Conservation (phyloP, 2,797 vertebrate genomes). For the Pelobates cultripes region DNA sequence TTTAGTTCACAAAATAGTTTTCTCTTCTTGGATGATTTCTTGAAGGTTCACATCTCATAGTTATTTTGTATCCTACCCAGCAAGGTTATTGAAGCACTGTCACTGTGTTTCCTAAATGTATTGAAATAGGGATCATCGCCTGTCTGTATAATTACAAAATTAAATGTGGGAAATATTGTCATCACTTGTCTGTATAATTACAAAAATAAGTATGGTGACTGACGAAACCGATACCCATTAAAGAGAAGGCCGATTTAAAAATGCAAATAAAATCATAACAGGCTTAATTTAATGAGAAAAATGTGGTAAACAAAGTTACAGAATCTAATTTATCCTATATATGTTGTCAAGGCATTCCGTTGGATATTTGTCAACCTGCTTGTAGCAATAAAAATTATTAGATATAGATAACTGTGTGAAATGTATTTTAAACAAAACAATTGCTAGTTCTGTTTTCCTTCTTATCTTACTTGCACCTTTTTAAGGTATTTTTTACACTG, state of each 20-base stretch:
- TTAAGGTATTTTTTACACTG: no score
- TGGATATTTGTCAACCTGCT: no score
- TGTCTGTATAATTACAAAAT: neutral
- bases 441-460: no score
- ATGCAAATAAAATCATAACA: constrained; percentile 5
- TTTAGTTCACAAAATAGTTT: constrained; percentile 18
- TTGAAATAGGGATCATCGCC: constrained; percentile 1
- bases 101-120: neutral
- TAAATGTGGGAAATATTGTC: no score
- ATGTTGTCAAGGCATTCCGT: neutral
- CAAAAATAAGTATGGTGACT: no score
- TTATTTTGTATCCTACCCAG: neutral
- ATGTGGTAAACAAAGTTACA: constrained; percentile 32
- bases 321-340: constrained; percentile 34
- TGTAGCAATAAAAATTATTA: no score
- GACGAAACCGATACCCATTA: no score
- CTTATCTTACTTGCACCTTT: no score
- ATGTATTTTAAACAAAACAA: no score
- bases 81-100: neutral
- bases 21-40: neutral
- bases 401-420: no score
- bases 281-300: constrained; percentile 12
- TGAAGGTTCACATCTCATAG: neutral
- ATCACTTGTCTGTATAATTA: neutral
- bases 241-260: no score